These are phyloP conservation scores for Allophyes oxyacanthae DNA, from an alignment of 2,888 invertebrate species.

Conservation along the genomic window DNA sequence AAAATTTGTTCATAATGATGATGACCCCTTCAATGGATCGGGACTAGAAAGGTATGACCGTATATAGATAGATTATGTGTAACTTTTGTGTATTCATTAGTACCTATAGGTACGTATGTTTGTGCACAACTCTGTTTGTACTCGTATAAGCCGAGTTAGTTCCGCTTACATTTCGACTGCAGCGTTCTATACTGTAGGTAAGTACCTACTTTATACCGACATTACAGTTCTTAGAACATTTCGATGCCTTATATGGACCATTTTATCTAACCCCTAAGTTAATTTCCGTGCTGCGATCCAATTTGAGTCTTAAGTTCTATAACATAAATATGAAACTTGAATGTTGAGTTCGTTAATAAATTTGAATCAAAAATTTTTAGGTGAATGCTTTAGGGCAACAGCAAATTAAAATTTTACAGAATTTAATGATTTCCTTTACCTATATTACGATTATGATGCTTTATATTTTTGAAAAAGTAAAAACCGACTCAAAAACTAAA, in stretches of 20 bases:
- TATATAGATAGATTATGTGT: no score
- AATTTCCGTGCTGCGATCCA: constrained; percentile 17
- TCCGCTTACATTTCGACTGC: constrained; percentile 32
- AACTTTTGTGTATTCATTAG: no score
- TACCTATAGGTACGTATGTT: constrained; percentile 11
- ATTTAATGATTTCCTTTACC: no score
- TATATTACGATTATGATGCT: no score
- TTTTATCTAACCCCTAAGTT: constrained; percentile 58
- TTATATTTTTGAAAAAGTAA: no score
- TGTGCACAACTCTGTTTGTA: constrained; percentile 9
- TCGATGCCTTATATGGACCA: constrained; percentile 55
- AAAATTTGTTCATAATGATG: no score
- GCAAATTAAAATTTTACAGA: no score
- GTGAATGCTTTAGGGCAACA: no score
- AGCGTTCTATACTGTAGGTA: constrained; percentile 20
- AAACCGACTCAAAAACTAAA: no score
- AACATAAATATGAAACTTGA: neutral
- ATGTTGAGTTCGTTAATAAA: neutral
- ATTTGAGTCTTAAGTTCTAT: constrained; percentile 1
- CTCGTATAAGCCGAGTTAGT: constrained; percentile 14
- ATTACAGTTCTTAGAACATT: constrained; percentile 53
- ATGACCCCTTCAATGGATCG: no score
- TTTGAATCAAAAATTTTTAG: constrained; percentile 21
- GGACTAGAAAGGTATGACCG: no score
- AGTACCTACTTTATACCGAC: constrained; percentile 47